Conservation (phyloP, 1,140 invertebrate species). For the Tetramorium parvispinum region DNA sequence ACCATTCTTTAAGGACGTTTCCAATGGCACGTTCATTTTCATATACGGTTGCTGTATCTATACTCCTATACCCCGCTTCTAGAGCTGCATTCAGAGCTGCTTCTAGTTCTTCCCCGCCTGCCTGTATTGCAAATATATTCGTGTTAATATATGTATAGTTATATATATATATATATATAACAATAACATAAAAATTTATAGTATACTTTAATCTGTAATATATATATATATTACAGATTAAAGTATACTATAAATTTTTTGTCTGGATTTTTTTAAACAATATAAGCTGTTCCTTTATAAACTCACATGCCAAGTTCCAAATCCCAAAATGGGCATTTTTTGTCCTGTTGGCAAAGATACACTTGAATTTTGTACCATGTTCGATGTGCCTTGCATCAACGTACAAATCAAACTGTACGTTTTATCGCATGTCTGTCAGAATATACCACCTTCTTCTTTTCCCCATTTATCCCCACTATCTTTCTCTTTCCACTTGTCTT, state of each 20-base stretch:
- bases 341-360: constrained; percentile 82
- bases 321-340: constrained; percentile 88
- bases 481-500: background rate
- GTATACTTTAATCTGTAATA: no score
- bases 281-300: background rate
- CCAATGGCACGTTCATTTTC: constrained; percentile 89
- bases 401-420: background rate
- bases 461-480: no score
- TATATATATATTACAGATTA: background rate
- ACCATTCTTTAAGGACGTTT: constrained; percentile 87
- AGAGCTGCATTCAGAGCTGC: constrained; percentile 87
- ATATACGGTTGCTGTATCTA: constrained; percentile 89
- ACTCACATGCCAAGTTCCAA: constrained; percentile 89
- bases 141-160: no score
- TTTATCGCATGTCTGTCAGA: background rate
- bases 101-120: constrained; percentile 85
- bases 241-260: background rate
- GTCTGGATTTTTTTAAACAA: no score
- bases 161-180: background rate
- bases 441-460: background rate
- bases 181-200: background rate
- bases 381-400: background rate
- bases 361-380: constrained; percentile 41
- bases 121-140: constrained; percentile 74
- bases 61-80: constrained; percentile 89